A percentile compares a stretch with the other conserved stretches of the same genome.
Conservation (phyloP, 2,888 invertebrate genomes). For the Falcaria lacertinaria region DNA sequence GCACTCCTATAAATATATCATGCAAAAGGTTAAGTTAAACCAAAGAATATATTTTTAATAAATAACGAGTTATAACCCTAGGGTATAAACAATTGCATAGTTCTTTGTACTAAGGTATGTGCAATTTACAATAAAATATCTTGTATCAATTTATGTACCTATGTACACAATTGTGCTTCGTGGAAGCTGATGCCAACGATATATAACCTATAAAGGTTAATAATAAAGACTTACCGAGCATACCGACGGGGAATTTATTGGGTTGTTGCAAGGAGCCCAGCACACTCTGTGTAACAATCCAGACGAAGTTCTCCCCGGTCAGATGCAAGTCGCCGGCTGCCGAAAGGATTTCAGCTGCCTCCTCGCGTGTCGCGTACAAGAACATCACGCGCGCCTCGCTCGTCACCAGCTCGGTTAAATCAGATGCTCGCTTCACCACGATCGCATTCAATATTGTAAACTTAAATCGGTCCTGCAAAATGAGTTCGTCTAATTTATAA, state of each 20-base stretch:
- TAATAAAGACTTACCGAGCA: constrained; percentile 85
- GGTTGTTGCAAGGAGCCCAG: constrained; percentile 87
- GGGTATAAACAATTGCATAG: no score
- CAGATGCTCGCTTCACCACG: constrained; percentile 86
- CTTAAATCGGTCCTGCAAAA: constrained; percentile 69
- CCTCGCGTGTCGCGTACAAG: constrained; percentile 92
- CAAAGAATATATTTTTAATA: background rate
- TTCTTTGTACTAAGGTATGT: no score
- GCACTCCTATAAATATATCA: constrained; percentile 82
- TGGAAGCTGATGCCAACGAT: no score
- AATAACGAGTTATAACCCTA: no score
- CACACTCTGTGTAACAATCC: constrained; percentile 97
- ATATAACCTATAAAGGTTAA: no score
- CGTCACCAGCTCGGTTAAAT: constrained; percentile 89
- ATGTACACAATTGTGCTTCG: no score
- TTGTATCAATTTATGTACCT: no score
- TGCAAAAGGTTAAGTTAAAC: background rate
- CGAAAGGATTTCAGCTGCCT: constrained; percentile 90
- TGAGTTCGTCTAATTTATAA: background rate
- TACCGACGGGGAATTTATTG: constrained; percentile 91
- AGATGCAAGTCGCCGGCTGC: constrained; percentile 88
- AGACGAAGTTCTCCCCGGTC: constrained; percentile 95
- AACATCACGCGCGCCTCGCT: constrained; percentile 96
- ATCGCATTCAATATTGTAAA: constrained; percentile 93
- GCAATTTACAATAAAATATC: no score